A percentile compares a stretch with the other conserved stretches of the same genome.
Evolutionary conservation across 2,888 invertebrate genomes (phyloP).

Genomic region (Mesoligia furuncula): DNA sequence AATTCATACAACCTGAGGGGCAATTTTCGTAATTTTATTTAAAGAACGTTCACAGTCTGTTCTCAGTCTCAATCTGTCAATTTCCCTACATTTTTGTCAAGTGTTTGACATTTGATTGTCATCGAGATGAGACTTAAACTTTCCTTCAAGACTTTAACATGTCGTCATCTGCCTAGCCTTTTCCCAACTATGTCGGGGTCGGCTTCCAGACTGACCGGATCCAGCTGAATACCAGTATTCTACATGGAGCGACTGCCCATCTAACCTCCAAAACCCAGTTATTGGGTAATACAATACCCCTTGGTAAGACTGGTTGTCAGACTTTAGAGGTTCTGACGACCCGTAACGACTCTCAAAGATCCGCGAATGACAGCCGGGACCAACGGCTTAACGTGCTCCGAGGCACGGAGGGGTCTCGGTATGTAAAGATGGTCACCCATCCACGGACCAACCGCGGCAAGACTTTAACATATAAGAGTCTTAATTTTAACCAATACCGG

Average conservation of each 20-base stretch:
- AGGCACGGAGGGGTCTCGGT: neutral
- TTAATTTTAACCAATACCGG: slow-evolving; percentile 4
- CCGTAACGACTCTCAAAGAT: neutral
- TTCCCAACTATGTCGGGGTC: neutral
- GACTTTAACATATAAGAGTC: neutral
- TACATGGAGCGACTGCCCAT: neutral
- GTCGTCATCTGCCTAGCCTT: neutral
- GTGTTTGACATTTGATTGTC: too few species aligned
- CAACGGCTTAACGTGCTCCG: neutral
- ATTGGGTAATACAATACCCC: neutral
- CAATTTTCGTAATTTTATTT: too few species aligned
- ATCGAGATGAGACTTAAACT: too few species aligned
- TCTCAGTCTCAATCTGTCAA: too few species aligned
- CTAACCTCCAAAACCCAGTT: neutral
- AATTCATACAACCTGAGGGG: neutral
- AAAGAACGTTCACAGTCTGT: too few species aligned
- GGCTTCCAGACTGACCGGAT: neutral
- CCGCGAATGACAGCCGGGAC: neutral
- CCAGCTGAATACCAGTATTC: neutral
- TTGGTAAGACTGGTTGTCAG: neutral
- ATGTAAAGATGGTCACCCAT: neutral
- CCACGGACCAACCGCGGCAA: neutral
- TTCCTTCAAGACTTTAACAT: too few species aligned
- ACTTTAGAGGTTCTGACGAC: neutral
- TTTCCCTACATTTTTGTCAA: too few species aligned